Evolutionary conservation across 2,888 invertebrate species (phyloP).

Genomic region (Bembecia ichneumoniformis): DNA sequence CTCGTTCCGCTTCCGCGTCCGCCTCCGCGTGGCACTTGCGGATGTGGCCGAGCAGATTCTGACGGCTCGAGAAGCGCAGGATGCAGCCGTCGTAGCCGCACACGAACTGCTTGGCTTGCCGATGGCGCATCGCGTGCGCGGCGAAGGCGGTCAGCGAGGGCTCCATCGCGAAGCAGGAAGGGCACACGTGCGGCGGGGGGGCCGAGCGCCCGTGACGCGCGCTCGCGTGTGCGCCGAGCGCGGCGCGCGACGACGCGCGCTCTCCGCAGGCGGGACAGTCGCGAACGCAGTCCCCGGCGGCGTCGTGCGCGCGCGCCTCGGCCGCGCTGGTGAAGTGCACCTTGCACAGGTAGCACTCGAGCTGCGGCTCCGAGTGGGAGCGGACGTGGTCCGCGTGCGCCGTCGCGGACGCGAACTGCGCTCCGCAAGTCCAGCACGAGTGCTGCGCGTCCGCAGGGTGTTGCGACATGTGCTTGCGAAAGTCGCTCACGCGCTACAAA

Average conservation of each 20-base stretch:
- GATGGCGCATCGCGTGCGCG: slow-evolving; percentile 45
- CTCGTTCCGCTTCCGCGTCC: slow-evolving; percentile 6
- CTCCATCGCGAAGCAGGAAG: slow-evolving; percentile 28
- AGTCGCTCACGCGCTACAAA: slow-evolving; percentile 33
- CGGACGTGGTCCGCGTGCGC: slow-evolving; percentile 26
- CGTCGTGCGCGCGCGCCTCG: slow-evolving; percentile 28
- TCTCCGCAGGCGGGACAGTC: slow-evolving; percentile 10
- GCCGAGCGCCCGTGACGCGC: slow-evolving; percentile 13
- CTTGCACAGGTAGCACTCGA: slow-evolving; percentile 34
- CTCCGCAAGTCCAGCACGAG: slow-evolving; percentile 62
- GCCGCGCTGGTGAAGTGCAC: slow-evolving; percentile 8
- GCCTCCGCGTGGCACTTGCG: slow-evolving; percentile 42
- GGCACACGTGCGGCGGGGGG: slow-evolving; percentile 28
- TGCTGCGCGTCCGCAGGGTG: slow-evolving; percentile 40
- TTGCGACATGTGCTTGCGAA: slow-evolving; percentile 30
- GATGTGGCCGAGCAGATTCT: slow-evolving; percentile 46
- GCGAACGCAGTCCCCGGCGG: slow-evolving; percentile 10
- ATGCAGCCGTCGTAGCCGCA: slow-evolving; percentile 60
- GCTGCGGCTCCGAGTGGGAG: slow-evolving; percentile 24
- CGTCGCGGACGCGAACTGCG: slow-evolving; percentile 31
- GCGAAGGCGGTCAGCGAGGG: slow-evolving; percentile 24
- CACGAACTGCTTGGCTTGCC: slow-evolving; percentile 46
- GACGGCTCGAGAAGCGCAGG: slow-evolving; percentile 41
- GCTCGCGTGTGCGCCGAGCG: slow-evolving; percentile 6
- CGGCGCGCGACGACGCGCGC: slow-evolving; percentile 14